Conservation (phyloP, 2,888 invertebrate species). For the Rhorus exstirpatorius region DNA sequence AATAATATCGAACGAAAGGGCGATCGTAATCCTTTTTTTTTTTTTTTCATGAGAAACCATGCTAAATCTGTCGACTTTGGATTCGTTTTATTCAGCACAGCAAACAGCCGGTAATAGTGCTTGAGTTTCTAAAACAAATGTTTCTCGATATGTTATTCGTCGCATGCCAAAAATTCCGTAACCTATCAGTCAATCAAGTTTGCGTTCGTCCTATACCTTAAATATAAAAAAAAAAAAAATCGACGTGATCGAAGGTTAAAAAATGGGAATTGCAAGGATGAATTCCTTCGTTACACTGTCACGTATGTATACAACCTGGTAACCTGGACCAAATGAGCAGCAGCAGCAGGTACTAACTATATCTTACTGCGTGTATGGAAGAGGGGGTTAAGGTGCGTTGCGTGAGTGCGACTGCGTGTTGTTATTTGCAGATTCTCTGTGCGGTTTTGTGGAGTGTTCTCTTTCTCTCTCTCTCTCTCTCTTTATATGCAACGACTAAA, state of each 20-base stretch:
- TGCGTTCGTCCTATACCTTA: too few relatives aligned
- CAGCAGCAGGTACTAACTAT: conserved; percentile 31
- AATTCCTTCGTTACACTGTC: conserved; percentile 6
- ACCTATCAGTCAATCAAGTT: too few relatives aligned
- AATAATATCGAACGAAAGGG: too few relatives aligned
- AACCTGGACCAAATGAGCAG: conserved; percentile 11
- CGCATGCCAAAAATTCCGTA: too few relatives aligned
- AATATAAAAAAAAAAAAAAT: too few relatives aligned
- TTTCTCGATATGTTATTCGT: too few relatives aligned
- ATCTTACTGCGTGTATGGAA: conserved; percentile 5
- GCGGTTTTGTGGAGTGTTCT: conserved; percentile 72
- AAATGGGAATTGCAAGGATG: neutral
- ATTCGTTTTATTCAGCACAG: too few relatives aligned
- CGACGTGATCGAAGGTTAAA: neutral
- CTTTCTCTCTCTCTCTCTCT: conserved; percentile 40
- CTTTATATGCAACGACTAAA: conserved; percentile 76
- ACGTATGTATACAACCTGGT: neutral
- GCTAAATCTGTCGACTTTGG: too few relatives aligned
- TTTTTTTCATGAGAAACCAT: too few relatives aligned
- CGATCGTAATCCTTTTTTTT: too few relatives aligned
- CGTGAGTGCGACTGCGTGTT: conserved; percentile 74
- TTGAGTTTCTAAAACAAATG: too few relatives aligned
- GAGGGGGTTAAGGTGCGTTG: conserved; percentile 47
- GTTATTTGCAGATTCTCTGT: conserved; percentile 79
- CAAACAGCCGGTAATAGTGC: too few relatives aligned